Evolutionary conservation across 2,797 vertebrate genomes (phyloP), one percentile per base, ranked within the genome.

Genomic region (Mallotus villosus): DNA sequence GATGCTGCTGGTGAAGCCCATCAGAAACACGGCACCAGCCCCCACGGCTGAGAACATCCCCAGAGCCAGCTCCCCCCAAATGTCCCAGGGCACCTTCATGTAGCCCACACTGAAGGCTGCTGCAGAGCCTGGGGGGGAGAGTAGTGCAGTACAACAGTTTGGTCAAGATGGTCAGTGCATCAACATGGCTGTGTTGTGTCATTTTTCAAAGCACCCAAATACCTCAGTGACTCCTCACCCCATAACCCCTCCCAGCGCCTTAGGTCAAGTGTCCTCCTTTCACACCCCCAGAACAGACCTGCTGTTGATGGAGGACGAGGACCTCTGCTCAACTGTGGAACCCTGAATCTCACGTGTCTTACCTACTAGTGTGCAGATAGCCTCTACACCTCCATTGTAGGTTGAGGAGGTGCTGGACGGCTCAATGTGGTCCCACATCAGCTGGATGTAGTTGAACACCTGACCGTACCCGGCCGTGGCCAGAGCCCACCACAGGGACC

Each of bases 401-500:
- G 93, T 77, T 11, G 89, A 85, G 9, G 92, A 86, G 4, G 86
- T 88, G 25, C 86, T 80, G 51, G 92, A 92, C 37, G 92, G 90
- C 72, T 90, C 89, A 68, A 93, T 86, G 63, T 91, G 86, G 78
- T 92, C 79, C 91, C 92, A 93, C 78, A 91, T 87, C 0, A 92
- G 86, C 83, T 94, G 92, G 60, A 82, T 72, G 65, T 93, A 94
- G 85, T 93, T 91, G 69, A 92, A 91, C 68, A 93, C 67, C 82
- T 93, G 92, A 37, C 79, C 75, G 0, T 94, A 92, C 25, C 92
- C 91, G 49, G 91, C 88, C 29, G 92, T 91, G 66, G 92, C 92
- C 77, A 93, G 61, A 73, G 92, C 88, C 93, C 92, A 93, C 92
- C 91, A 92, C 73, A 93, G 61, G 14, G 92, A 93, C 91, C 92